phyloP scores from a whole-genome alignment of 2,113 vertebrate genomes.

The Siniperca chuatsi region DNA sequence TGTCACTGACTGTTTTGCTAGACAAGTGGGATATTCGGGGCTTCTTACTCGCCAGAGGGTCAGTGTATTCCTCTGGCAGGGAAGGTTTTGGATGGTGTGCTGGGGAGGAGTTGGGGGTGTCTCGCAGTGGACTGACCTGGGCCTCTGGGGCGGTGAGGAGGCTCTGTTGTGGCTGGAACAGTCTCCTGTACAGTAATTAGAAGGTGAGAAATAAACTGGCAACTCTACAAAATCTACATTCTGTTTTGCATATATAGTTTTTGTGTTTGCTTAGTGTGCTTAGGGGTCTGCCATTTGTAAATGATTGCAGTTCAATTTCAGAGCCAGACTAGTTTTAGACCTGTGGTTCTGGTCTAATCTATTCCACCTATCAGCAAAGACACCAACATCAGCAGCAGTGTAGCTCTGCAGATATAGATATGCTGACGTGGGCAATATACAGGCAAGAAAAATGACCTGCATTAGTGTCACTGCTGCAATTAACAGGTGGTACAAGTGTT shows the following conservation, averaged over 20 bases:
- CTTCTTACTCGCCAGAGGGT: slow-evolving; percentile 89
- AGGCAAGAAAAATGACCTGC: not conserved
- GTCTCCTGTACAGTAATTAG: slow-evolving; percentile 82
- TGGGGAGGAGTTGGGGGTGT: slow-evolving; percentile 86
- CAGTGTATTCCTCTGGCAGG: slow-evolving; percentile 85
- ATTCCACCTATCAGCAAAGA: not conserved
- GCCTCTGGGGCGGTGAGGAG: slow-evolving; percentile 79
- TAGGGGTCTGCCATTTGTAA: not conserved
- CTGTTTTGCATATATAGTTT: not conserved
- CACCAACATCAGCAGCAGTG: no score
- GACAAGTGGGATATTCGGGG: slow-evolving; percentile 89
- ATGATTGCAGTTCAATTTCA: no score
- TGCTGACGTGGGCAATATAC: not conserved
- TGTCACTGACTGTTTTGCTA: slow-evolving; percentile 83
- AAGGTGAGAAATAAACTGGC: not conserved
- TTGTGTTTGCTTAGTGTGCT: not conserved
- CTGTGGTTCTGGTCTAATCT: not conserved
- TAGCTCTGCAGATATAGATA: not conserved
- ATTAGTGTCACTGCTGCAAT: not conserved
- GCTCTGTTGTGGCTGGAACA: slow-evolving; percentile 87
- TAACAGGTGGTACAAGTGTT: not conserved
- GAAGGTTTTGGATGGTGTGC: slow-evolving; percentile 79
- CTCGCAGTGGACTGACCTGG: slow-evolving; percentile 88
- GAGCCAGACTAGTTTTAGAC: not conserved
- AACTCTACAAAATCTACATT: not conserved